These are phyloP conservation scores for Takifugu ocellatus DNA, from an alignment of 2,797 vertebrate genomes.

Conservation along the genomic window DNA sequence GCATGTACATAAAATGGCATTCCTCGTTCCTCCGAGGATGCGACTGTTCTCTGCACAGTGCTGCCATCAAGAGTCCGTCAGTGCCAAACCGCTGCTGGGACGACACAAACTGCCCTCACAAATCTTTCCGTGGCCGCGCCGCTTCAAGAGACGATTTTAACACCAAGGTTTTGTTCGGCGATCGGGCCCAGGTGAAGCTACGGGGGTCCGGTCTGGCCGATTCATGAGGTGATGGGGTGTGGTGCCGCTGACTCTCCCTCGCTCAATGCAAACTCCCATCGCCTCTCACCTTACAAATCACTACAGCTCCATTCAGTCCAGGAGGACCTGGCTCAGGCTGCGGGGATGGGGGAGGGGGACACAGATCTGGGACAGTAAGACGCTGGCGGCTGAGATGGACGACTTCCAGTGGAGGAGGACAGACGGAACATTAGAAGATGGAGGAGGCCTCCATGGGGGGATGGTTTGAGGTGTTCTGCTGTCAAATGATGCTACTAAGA, in stretches of 20 bases:
- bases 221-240: conserved; percentile 61
- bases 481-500: conserved; percentile 37
- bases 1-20: too few relatives aligned
- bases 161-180: neutral
- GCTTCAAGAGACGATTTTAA: too few relatives aligned
- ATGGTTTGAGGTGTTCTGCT: conserved; percentile 41
- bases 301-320: conserved; percentile 69
- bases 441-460: conserved; percentile 11
- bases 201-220: conserved; percentile 27
- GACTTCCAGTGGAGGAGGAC: conserved; percentile 62
- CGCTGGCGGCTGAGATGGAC: conserved; percentile 54
- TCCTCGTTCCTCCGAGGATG: too few relatives aligned
- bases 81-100: neutral
- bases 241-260: conserved; percentile 27
- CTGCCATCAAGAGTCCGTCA: too few relatives aligned
- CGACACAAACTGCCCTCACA: too few relatives aligned
- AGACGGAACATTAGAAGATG: conserved; percentile 27
- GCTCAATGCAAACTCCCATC: conserved; percentile 47
- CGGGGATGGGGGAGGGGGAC: conserved; percentile 5
- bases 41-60: too few relatives aligned
- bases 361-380: conserved; percentile 36
- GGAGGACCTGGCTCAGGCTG: conserved; percentile 51
- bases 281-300: conserved; percentile 79
- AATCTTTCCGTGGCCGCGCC: too few relatives aligned
- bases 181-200: neutral